Percentiles rank a stretch among this genome's conserved stretches.
Evolutionary conservation across 2,113 vertebrate species (phyloP).

Genomic region (Catharus fuscescens): DNA sequence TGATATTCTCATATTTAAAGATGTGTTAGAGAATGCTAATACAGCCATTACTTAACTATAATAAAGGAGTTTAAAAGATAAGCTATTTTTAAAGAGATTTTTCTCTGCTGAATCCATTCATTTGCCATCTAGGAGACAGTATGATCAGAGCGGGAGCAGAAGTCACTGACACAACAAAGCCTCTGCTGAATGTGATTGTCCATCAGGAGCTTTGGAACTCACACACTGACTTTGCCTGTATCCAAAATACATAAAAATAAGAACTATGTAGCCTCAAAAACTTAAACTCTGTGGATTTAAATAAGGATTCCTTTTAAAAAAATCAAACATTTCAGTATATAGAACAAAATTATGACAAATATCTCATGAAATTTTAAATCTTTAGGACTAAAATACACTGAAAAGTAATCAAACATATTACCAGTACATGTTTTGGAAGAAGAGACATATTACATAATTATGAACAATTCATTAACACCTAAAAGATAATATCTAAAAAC

Average conservation of each 20-base stretch:
- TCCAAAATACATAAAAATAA: not conserved
- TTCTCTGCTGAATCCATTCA: not conserved
- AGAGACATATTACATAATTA: not conserved
- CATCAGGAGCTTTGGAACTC: not conserved
- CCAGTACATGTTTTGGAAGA: not conserved
- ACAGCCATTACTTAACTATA: not conserved
- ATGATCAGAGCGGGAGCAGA: not conserved
- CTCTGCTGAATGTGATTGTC: not conserved
- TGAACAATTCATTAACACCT: not conserved
- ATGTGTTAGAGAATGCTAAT: not conserved
- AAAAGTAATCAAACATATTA: not conserved
- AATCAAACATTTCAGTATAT: not conserved
- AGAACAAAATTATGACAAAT: not conserved
- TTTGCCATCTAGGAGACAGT: not conserved
- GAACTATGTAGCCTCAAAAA: not conserved
- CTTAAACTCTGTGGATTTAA: not conserved
- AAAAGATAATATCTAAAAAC: not conserved
- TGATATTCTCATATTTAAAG: not conserved
- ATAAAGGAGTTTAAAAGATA: not conserved
- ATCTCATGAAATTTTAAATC: not conserved
- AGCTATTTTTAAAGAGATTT: not conserved
- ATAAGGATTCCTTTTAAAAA: not conserved
- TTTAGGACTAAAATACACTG: not conserved
- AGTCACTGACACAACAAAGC: not conserved
- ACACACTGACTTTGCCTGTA: not conserved